Evolutionary conservation across 2,888 invertebrate species (phyloP), one percentile per base, ranked within the genome.

Genomic region (Mythimna lalbum): DNA sequence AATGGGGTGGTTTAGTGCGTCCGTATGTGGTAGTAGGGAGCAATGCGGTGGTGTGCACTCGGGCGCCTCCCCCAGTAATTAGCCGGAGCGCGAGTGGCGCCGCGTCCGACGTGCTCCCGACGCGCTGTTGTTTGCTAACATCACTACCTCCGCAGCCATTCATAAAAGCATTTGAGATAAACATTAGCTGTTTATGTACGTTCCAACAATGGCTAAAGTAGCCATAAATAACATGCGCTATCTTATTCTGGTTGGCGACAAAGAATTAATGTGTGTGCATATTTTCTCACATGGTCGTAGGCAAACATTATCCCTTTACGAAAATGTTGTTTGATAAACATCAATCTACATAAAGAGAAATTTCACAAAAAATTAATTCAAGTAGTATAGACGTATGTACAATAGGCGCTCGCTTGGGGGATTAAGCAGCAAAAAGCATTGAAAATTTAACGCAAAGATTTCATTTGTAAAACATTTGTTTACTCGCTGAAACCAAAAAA

Each of bases 21-120:
- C 21, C 64, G 47, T 59, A 59, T 70, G 69, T 81, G 69, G 73
- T 53, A 62, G 36, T 43, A 43, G 36, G 49, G 55, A 49, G 52
- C 27, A 4, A 2, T 47, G 23, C 23, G 53, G 52, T 19, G 39
- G 67, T 7, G 56, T 47, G 78, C 60, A 63, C 63, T 63, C 73
- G 76, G 78, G 73, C 76, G 76, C 84, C 83, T 80, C 87, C 86
- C 86, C 79, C 75, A 68, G 86, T 90, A 91, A 91, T 91, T 91
- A 90, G 89, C 87, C 73, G 80, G 80, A 82, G 81, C 72, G 74
- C 63, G 57, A 86, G 75, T 77, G 69, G 66, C 73, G 74, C 69
- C 82, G 86, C 87, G 87, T 76, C 80, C 81, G 81, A 84, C 85
- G 76, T 83, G 82, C 80, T 81, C 82, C 77, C 82, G 69, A 66